These are phyloP conservation scores for Parasteatoda lunata DNA, from an alignment of 2,888 invertebrate species.

Conservation along the genomic window DNA sequence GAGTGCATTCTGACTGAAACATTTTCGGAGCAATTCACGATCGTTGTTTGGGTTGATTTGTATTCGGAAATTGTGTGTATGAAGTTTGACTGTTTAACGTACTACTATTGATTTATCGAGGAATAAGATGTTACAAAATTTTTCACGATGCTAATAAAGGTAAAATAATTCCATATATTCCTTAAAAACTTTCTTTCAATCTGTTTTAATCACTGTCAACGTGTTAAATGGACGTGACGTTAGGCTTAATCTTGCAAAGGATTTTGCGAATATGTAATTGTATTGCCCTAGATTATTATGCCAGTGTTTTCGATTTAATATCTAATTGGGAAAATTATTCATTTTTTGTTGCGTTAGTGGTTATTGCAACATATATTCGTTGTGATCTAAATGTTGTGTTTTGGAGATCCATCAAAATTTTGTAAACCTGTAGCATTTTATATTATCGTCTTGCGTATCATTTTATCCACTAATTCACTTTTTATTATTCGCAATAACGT, in stretches of 20 bases:
- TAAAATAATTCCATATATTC: constrained; percentile 5
- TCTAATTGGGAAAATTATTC: too few species aligned
- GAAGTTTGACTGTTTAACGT: constrained; percentile 1
- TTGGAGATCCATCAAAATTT: too few species aligned
- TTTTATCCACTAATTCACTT: too few species aligned
- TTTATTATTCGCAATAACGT: too few species aligned
- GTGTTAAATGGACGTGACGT: constrained; percentile 58
- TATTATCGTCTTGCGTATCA: too few species aligned
- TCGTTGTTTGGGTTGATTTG: background rate
- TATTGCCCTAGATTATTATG: background rate
- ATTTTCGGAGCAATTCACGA: constrained; percentile 47
- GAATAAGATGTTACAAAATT: background rate
- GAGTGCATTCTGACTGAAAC: constrained; percentile 32
- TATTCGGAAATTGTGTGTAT: constrained; percentile 8
- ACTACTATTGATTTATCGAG: background rate
- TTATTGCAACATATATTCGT: too few species aligned
- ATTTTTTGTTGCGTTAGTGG: too few species aligned
- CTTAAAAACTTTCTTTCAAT: background rate
- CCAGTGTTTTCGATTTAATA: background rate
- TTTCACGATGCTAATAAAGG: constrained; percentile 28
- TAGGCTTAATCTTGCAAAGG: constrained; percentile 42
- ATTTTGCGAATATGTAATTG: background rate
- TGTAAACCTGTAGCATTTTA: too few species aligned
- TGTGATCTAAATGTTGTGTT: too few species aligned
- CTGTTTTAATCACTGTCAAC: constrained; percentile 40